Conservation (phyloP, 2,113 vertebrate genomes). For the Tupaia chinensis region DNA sequence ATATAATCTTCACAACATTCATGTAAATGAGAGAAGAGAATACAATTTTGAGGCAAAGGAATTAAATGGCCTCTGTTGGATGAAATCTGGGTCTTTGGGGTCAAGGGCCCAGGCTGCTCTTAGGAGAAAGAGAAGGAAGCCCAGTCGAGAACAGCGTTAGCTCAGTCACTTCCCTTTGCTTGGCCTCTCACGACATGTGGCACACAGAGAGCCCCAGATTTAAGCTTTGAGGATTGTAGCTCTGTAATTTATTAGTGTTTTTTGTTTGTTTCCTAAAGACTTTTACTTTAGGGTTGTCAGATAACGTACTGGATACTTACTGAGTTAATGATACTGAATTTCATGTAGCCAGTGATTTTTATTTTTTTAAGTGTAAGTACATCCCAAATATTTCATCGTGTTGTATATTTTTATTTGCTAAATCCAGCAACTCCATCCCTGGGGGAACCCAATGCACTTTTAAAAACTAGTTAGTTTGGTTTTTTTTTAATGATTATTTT, state of each 20-base stretch:
- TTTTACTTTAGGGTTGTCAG: conserved; percentile 38
- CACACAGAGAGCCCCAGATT: not conserved
- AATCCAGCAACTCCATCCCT: not conserved
- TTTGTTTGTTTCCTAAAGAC: conserved; percentile 58
- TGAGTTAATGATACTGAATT: conserved; percentile 37
- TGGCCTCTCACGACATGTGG: conserved; percentile 62
- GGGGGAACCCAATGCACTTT: conserved; percentile 13
- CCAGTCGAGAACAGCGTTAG: conserved; percentile 20
- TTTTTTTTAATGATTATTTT: not conserved
- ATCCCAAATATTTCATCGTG: not conserved
- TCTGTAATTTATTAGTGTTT: conserved; percentile 48
- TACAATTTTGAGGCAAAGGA: conserved; percentile 40
- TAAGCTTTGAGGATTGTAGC: conserved; percentile 23
- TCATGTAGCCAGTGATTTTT: conserved; percentile 5
- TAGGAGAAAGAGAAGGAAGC: conserved; percentile 40
- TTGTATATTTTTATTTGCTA: conserved; percentile 24
- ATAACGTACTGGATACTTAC: not conserved
- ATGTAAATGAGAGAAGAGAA: not conserved
- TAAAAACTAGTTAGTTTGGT: not conserved
- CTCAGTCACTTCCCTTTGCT: conserved; percentile 3
- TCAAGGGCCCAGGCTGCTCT: conserved; percentile 30
- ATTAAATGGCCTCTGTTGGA: conserved; percentile 42
- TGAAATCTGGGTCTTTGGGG: conserved; percentile 54
- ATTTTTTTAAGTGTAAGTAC: not conserved
- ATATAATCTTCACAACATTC: conserved; percentile 19